These are phyloP conservation scores for Onychomys leucogaster DNA, from an alignment of 2,797 vertebrate genomes.

Conservation along the genomic window DNA sequence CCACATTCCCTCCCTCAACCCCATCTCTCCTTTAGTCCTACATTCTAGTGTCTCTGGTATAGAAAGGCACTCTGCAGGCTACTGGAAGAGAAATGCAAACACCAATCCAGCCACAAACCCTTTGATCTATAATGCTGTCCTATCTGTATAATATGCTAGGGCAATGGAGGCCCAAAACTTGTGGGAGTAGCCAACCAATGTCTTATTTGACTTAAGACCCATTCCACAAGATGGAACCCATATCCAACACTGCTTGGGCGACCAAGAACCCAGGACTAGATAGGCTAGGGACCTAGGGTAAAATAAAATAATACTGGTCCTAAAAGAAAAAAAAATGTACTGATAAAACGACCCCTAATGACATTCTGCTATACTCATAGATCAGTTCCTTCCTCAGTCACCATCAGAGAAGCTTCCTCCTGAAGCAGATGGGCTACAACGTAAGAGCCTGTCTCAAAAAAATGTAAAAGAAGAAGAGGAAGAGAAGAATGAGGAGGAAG, in stretches of 20 bases:
- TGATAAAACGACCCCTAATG: not conserved
- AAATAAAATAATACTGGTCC: not conserved
- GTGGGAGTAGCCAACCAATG: not conserved
- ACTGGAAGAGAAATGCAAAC: not conserved
- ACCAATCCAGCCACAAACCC: not conserved
- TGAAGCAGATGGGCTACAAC: not conserved
- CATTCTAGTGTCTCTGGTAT: not conserved
- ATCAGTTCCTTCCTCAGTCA: not conserved
- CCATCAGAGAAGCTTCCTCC: not conserved
- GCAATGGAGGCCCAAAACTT: not conserved
- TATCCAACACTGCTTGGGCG: not conserved
- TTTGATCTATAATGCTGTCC: not conserved
- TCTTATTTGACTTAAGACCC: not conserved
- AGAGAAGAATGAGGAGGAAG: not conserved
- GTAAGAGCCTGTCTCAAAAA: not conserved
- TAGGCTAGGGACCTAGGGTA: not conserved
- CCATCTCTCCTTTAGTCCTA: not conserved
- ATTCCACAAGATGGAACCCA: not conserved
- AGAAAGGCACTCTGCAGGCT: not conserved
- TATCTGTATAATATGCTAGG: not conserved
- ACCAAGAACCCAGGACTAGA: not conserved
- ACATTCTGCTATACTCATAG: not conserved
- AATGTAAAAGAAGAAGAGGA: not conserved
- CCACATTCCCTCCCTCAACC: not conserved
- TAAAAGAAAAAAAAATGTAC: not conserved